phyloP scores from a whole-genome alignment of 2,888 invertebrate species.

The Micoletzkya japonica region DNA sequence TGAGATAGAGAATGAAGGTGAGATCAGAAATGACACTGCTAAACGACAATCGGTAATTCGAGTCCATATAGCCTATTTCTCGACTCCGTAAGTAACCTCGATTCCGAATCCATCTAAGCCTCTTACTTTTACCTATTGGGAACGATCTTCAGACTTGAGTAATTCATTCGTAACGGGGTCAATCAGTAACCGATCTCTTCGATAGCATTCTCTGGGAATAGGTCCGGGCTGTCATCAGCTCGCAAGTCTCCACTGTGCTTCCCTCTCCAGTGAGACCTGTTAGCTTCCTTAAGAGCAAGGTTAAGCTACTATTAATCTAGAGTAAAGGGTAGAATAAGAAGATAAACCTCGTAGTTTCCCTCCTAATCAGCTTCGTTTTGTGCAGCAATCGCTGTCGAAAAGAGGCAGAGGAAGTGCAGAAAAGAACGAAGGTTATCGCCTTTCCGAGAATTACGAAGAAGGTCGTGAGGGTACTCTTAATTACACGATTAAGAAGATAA shows the following conservation, averaged over 20 bases:
- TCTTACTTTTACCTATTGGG: no score
- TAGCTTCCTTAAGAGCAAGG: conserved; percentile 8
- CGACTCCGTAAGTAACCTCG: no score
- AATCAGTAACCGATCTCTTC: neutral
- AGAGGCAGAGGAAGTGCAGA: conserved; percentile 55
- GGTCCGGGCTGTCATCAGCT: conserved; percentile 1
- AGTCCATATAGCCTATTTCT: no score
- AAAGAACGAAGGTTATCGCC: conserved; percentile 58
- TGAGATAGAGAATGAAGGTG: neutral
- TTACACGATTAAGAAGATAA: no score
- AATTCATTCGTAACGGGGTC: neutral
- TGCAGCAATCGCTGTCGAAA: conserved; percentile 52
- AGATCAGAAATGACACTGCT: no score
- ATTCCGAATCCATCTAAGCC: no score
- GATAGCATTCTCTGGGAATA: neutral
- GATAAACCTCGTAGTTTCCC: conserved; percentile 20
- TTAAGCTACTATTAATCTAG: no score
- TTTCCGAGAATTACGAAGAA: conserved; percentile 57
- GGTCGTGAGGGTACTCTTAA: conserved; percentile 41
- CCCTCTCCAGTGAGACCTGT: conserved; percentile 19
- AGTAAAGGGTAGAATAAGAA: no score
- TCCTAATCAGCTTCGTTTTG: conserved; percentile 42
- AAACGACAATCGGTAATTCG: no score
- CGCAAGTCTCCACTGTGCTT: conserved; percentile 7
- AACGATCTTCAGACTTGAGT: neutral